A percentile compares a stretch with the other conserved stretches of the same genome.
Evolutionary conservation across 2,888 invertebrate species (phyloP).

Genomic region (Saturnia japonica): DNA sequence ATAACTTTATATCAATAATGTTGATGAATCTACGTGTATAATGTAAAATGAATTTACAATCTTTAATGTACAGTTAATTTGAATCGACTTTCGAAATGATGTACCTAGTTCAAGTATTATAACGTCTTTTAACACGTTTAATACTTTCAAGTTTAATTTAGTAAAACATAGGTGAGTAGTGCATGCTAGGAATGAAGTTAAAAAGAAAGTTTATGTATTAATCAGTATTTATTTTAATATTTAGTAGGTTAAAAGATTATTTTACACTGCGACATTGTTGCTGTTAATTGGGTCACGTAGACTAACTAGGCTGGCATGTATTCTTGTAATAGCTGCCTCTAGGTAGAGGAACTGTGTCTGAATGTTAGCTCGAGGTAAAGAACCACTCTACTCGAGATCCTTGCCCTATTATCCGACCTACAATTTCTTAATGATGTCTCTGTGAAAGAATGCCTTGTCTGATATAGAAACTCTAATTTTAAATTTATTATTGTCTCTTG

Average conservation of each 20-base stretch:
- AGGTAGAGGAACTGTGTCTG: slow-evolving; percentile 20
- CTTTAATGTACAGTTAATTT: not conserved
- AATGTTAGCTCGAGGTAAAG: slow-evolving; percentile 18
- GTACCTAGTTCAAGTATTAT: not conserved
- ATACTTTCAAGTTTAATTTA: not conserved
- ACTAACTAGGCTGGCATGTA: not conserved
- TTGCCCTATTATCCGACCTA: slow-evolving; percentile 14
- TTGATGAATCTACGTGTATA: not conserved
- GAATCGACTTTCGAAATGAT: not conserved
- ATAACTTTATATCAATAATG: too few relatives aligned
- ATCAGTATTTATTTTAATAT: not conserved
- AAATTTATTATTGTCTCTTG: not conserved
- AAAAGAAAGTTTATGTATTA: not conserved
- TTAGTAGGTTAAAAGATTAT: too few relatives aligned
- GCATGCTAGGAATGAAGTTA: not conserved
- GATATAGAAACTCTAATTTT: not conserved
- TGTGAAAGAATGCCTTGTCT: slow-evolving; percentile 14
- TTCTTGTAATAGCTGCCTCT: not conserved
- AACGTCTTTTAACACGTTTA: not conserved
- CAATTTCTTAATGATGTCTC: slow-evolving; percentile 32
- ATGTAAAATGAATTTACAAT: not conserved
- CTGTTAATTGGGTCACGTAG: not conserved
- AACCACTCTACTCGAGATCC: slow-evolving; percentile 13
- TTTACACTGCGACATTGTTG: not conserved
- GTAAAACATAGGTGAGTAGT: too few relatives aligned